Conservation (phyloP, 2,113 vertebrate species). For the Marcusenius ussheri region DNA sequence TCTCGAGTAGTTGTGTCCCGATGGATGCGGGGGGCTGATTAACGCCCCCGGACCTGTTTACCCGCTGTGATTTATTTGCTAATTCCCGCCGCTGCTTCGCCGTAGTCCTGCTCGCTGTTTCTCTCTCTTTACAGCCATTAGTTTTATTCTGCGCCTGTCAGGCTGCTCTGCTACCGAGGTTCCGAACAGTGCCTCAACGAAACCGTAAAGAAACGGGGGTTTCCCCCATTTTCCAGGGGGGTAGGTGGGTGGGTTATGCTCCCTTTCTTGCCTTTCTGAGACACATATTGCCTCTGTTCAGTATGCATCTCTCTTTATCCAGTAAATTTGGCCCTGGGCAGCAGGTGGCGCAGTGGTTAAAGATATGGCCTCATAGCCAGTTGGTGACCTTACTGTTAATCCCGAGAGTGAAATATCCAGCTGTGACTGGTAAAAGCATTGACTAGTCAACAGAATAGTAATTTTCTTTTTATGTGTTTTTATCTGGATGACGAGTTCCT, state of each 20-base stretch:
- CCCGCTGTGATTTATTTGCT: conserved; percentile 18
- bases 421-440: neutral
- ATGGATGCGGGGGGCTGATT: neutral
- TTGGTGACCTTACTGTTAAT: neutral
- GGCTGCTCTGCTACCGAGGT: neutral
- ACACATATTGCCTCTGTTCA: neutral
- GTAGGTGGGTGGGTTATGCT: neutral
- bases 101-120: neutral
- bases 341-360: neutral
- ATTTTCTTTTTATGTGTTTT: neutral
- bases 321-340: neutral
- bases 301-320: neutral
- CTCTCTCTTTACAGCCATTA: neutral
- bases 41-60: neutral
- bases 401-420: neutral
- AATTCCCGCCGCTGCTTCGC: neutral
- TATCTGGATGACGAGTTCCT: neutral
- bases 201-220: conserved; percentile 3
- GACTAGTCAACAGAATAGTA: neutral
- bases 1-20: neutral
- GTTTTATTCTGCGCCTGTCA: neutral
- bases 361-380: neutral
- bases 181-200: neutral
- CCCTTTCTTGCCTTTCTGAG: neutral
- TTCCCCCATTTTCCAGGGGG: neutral